Evolutionary conservation across 2,113 vertebrate genomes (phyloP).

Genomic region (Apodemus speciosus): DNA sequence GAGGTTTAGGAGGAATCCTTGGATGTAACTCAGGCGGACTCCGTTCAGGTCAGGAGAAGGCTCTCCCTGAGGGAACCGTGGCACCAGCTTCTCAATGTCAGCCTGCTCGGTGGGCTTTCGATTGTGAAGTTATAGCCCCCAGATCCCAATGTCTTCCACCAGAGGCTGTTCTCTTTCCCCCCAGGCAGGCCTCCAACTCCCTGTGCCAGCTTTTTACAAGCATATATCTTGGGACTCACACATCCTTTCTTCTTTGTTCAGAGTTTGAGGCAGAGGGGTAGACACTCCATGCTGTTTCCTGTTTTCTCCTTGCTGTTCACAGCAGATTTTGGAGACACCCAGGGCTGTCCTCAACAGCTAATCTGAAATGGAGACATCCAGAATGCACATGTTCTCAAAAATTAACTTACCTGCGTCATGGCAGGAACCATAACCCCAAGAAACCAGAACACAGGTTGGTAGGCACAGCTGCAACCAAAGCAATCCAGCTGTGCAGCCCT

Average conservation of each 20-base stretch:
- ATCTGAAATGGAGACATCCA: constrained; percentile 6
- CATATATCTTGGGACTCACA: not conserved
- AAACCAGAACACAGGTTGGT: not conserved
- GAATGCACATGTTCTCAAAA: constrained; percentile 40
- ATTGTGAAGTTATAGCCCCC: not conserved
- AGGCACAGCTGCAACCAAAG: not conserved
- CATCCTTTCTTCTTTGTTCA: not conserved
- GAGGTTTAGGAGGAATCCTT: not conserved
- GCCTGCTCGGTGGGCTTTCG: not conserved
- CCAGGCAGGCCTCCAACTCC: not conserved
- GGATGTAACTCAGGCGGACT: not conserved
- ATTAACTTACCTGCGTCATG: not conserved
- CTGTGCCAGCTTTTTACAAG: constrained; percentile 23
- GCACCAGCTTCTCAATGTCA: not conserved
- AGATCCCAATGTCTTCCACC: not conserved
- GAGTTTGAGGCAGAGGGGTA: not conserved
- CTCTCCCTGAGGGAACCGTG: not conserved
- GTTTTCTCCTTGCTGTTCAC: constrained; percentile 16
- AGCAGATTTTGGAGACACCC: not conserved
- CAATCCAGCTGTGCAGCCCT: not conserved
- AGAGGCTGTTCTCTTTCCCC: not conserved
- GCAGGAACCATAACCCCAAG: not conserved
- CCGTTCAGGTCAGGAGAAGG: not conserved
- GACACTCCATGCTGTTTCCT: not conserved
- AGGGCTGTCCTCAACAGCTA: constrained; percentile 13